Base-by-base conservation (phyloP, 2,888 invertebrate genomes). In the Zygogramma bicolorata region DNA sequence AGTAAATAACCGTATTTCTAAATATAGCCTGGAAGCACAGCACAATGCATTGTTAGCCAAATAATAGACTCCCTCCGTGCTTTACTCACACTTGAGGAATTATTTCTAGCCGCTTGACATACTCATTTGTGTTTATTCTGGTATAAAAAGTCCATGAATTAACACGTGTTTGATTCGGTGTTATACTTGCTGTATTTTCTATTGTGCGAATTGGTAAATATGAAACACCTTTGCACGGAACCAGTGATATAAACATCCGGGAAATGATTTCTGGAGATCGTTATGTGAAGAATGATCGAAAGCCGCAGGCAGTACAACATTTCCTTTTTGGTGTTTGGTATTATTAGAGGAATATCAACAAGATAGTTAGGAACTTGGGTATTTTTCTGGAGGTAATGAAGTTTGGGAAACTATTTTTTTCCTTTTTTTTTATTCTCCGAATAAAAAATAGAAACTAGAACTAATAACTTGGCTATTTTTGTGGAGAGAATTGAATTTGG, bases 1-100 rank as follows among this genome's bases (percentile, higher is more conserved):
- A 86, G 83, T 85, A 86, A 86, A 86, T 86, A 85, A 86, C 85
- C 86, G 85, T 85, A 83, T 79, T 79, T 81, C 85, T 85, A 85
- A 86, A 85, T 85, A 85, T 81, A 82, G 82, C 79, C 75, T 81
- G 82, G 79, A 79, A 79, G 78, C 82, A 73, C 75, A 78, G 78
- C 78, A 82, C 83, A 83, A 83, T 81, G 80, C 81, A 79, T 82
- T 82, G 82, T 83, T 82, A 84, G 80, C 74, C 76, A 78, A 81
- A 82, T 79, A 77, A 79, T 76, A 74, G 79, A 79, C 83, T 81
- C 86, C 86, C 83, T 82, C 80, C 74, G 85, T 75, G 86, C 81
- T 81, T 85, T 85, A 85, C 81, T 84, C 82, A 84, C 84, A 84
- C 83, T 84, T 81, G 80, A 80, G 77, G 81, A 81, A 84, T 81